These are phyloP conservation scores for Bedellia somnulentella DNA, from an alignment of 2,888 invertebrate genomes.

Conservation along the genomic window DNA sequence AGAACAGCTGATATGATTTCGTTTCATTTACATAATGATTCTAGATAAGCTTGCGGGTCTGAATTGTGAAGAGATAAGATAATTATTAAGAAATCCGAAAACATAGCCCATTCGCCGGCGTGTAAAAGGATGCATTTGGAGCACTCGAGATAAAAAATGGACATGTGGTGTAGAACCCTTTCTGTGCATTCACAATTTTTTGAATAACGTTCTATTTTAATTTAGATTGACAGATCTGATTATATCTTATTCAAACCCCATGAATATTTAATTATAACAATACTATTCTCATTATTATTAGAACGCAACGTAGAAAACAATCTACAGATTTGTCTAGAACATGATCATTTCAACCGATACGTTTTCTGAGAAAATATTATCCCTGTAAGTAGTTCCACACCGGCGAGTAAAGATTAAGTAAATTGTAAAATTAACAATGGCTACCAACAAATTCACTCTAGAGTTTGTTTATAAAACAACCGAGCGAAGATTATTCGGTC, in stretches of 20 bases:
- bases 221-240: slow-evolving; percentile 56
- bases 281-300: too few relatives aligned
- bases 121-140: neutral
- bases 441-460: slow-evolving; percentile 29
- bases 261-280: too few relatives aligned
- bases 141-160: slow-evolving; percentile 25
- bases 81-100: slow-evolving; percentile 23
- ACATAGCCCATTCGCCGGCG: slow-evolving; percentile 49
- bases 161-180: slow-evolving; percentile 24
- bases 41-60: neutral
- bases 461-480: slow-evolving; percentile 49
- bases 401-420: too few relatives aligned
- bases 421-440: slow-evolving; percentile 30
- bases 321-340: too few relatives aligned
- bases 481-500: slow-evolving; percentile 32
- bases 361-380: too few relatives aligned
- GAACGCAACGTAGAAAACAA: too few relatives aligned
- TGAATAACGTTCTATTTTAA: slow-evolving; percentile 53
- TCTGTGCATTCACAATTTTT: slow-evolving; percentile 35
- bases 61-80: slow-evolving; percentile 3
- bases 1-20: slow-evolving; percentile 2
- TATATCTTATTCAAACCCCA: slow-evolving; percentile 28
- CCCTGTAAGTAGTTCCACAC: too few relatives aligned
- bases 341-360: too few relatives aligned
- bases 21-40: neutral